Percentiles rank a stretch among this genome's conserved stretches.
Evolutionary conservation across 2,888 invertebrate genomes (phyloP).

Genomic region (Nowickia ferox): DNA sequence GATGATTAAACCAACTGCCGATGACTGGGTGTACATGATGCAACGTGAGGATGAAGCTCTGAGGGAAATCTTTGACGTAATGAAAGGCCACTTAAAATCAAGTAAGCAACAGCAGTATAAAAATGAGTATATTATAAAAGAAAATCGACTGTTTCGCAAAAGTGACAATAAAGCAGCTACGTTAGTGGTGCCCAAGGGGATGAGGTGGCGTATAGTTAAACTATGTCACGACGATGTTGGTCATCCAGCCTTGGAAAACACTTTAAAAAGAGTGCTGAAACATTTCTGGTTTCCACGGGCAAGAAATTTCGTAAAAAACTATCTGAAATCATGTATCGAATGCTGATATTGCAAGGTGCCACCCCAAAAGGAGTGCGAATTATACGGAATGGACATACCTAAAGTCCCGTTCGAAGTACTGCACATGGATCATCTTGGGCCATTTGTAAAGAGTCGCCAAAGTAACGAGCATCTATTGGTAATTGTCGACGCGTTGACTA

Average conservation of each 20-base stretch:
- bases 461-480: slow-evolving; percentile 42
- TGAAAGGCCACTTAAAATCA: too few relatives aligned
- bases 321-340: slow-evolving; percentile 9
- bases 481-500: slow-evolving; percentile 44
- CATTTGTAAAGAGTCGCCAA: slow-evolving; percentile 33
- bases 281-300: slow-evolving; percentile 38
- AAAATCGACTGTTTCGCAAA: too few relatives aligned
- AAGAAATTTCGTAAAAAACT: slow-evolving; percentile 44
- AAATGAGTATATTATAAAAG: too few relatives aligned
- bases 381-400: slow-evolving; percentile 31
- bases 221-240: neutral
- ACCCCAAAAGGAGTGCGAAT: slow-evolving; percentile 5
- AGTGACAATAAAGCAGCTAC: too few relatives aligned
- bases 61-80: too few relatives aligned
- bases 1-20: neutral
- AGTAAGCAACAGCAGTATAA: too few relatives aligned
- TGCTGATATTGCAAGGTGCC: slow-evolving; percentile 15
- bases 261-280: neutral
- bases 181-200: too few relatives aligned
- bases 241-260: slow-evolving; percentile 25
- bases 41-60: neutral
- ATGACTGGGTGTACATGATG: neutral
- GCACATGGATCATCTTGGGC: slow-evolving; percentile 51
- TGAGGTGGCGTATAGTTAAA: too few relatives aligned
- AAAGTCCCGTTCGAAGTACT: slow-evolving; percentile 36